Evolutionary conservation across 2,888 invertebrate genomes (phyloP).

Genomic region (Chloroclystis v-ata): DNA sequence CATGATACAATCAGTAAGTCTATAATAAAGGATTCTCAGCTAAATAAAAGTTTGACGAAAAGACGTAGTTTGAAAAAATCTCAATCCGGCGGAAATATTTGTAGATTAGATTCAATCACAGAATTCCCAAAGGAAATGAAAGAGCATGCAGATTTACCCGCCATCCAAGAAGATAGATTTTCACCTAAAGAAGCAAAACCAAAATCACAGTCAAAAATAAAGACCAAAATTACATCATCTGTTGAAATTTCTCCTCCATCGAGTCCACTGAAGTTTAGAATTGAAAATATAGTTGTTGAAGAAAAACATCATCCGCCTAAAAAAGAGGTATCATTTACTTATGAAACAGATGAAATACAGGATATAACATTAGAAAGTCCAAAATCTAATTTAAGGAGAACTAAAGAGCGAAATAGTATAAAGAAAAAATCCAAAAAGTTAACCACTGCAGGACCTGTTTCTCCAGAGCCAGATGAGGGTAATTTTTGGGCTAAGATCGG

Average conservation of each 20-base stretch:
- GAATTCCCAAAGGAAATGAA: slow-evolving; percentile 57
- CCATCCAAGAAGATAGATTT: slow-evolving; percentile 66
- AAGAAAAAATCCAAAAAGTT: slow-evolving; percentile 37
- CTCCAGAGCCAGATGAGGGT: slow-evolving; percentile 65
- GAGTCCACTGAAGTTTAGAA: slow-evolving; percentile 72
- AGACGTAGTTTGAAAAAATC: slow-evolving; percentile 65
- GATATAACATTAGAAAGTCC: slow-evolving; percentile 26
- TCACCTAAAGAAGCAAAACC: slow-evolving; percentile 39
- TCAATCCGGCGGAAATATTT: slow-evolving; percentile 61
- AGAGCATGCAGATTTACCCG: slow-evolving; percentile 46
- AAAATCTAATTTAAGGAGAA: slow-evolving; percentile 20
- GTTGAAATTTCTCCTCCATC: slow-evolving; percentile 71
- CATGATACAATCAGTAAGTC: slow-evolving; percentile 50
- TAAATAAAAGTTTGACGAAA: slow-evolving; percentile 35
- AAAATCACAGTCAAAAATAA: slow-evolving; percentile 56
- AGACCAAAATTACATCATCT: slow-evolving; percentile 75
- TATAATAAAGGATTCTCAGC: slow-evolving; percentile 28
- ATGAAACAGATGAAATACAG: slow-evolving; percentile 45
- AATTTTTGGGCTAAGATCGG: slow-evolving; percentile 84
- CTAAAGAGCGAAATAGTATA: slow-evolving; percentile 38
- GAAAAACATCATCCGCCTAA: slow-evolving; percentile 62
- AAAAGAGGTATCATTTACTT: slow-evolving; percentile 60
- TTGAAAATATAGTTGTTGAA: slow-evolving; percentile 79
- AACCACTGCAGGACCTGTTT: slow-evolving; percentile 33
- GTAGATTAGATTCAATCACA: slow-evolving; percentile 66